Evolutionary conservation across 2,113 vertebrate genomes (phyloP).

Genomic region (Pitta sordida): DNA sequence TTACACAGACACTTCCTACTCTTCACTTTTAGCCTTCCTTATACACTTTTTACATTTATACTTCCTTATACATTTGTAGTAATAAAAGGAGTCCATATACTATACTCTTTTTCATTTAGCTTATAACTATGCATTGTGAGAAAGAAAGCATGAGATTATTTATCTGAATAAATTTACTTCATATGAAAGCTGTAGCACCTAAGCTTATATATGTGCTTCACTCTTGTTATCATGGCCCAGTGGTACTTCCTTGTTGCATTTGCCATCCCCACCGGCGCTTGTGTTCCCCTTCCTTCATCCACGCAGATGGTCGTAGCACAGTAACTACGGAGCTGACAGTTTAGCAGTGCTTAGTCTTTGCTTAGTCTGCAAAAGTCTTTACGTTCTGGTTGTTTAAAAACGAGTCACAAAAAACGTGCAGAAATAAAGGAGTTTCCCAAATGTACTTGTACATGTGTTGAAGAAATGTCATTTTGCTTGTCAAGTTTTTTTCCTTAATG

Average conservation of each 20-base stretch:
- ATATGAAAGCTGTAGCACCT: not conserved
- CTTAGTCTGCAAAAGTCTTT: not conserved
- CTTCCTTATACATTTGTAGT: not conserved
- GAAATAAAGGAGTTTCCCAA: not conserved
- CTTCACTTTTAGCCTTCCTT: not conserved
- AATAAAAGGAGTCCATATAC: not conserved
- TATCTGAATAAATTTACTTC: not conserved
- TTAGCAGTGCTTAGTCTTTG: not conserved
- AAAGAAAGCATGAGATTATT: not conserved
- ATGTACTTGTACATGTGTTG: rapidly evolving
- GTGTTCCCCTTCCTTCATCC: not conserved
- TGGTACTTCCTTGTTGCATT: not conserved
- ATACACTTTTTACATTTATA: no score
- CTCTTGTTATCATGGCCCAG: rapidly evolving
- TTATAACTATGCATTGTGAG: not conserved
- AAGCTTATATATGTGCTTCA: not conserved
- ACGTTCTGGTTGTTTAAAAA: not conserved
- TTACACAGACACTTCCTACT: not conserved
- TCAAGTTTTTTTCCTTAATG: not conserved
- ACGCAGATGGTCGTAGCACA: rapidly evolving
- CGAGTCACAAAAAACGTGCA: not conserved
- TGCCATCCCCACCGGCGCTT: not conserved
- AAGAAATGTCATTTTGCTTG: not conserved
- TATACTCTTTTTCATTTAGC: not conserved
- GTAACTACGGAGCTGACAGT: not conserved